Percentiles rank a stretch among this genome's conserved stretches.
Conservation (phyloP, 2,113 vertebrate species). For the Lepus americanus region DNA sequence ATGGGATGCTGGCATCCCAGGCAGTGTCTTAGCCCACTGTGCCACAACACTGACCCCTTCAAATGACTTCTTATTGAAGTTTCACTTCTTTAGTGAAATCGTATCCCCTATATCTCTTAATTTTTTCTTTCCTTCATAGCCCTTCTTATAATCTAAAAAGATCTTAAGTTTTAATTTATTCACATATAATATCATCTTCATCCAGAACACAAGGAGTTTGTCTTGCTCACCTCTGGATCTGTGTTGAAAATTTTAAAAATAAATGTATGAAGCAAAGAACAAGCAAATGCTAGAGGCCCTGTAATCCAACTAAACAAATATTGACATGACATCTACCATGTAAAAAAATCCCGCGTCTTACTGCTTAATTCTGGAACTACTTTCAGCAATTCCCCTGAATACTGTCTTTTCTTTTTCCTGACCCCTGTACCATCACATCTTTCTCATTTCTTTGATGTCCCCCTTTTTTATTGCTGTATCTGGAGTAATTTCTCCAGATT, state of each 20-base stretch:
- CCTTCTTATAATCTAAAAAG: not conserved
- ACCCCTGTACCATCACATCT: not conserved
- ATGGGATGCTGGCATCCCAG: too few species aligned
- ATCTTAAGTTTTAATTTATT: constrained; percentile 19
- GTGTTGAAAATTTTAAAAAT: constrained; percentile 9
- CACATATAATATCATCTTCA: constrained; percentile 12
- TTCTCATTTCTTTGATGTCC: not conserved
- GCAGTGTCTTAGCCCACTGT: too few species aligned
- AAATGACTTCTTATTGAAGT: not conserved
- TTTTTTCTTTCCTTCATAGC: not conserved
- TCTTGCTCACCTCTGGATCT: not conserved
- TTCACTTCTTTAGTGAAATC: constrained; percentile 36
- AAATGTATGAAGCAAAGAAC: not conserved
- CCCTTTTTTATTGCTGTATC: not conserved
- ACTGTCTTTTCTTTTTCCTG: not conserved
- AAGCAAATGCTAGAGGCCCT: not conserved
- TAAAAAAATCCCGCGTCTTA: not conserved
- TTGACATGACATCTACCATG: not conserved
- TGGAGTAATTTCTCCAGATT: constrained; percentile 9
- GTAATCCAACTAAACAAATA: not conserved
- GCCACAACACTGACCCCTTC: too few species aligned
- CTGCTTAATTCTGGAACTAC: not conserved
- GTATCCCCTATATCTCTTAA: not conserved
- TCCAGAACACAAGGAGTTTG: not conserved
- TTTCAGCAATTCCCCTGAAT: constrained; percentile 21